A percentile compares a stretch with the other conserved stretches of the same genome.
Conservation (phyloP, 2,797 vertebrate genomes). For the Gymnocypris eckloni region DNA sequence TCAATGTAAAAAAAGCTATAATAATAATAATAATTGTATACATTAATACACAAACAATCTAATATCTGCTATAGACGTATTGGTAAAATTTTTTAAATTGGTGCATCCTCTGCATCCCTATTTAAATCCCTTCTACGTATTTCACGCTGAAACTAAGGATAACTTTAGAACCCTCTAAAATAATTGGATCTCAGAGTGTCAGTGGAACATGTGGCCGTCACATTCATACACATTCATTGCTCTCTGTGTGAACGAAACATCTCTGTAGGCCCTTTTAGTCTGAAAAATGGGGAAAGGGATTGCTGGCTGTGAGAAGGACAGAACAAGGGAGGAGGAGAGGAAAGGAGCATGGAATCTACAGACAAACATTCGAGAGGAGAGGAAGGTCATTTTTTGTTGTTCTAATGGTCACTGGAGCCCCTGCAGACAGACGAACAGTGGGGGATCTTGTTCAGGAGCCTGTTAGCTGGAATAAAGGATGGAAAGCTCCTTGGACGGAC, state of each 20-base stretch:
- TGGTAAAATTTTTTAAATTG: neutral
- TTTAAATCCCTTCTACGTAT: slow-evolving; percentile 1
- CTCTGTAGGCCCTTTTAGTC: slow-evolving; percentile 25
- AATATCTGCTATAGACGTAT: neutral
- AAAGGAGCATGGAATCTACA: slow-evolving; percentile 21
- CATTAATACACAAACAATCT: neutral
- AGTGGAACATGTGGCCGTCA: slow-evolving; percentile 31
- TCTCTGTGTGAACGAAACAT: slow-evolving; percentile 43
- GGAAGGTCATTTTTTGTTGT: slow-evolving; percentile 56
- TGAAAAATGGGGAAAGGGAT: slow-evolving; percentile 43
- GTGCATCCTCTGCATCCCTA: neutral
- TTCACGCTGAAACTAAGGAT: neutral
- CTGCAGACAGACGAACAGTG: slow-evolving; percentile 53
- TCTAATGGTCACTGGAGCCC: slow-evolving; percentile 69
- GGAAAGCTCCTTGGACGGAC: slow-evolving; percentile 61
- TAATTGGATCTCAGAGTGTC: slow-evolving; percentile 54
- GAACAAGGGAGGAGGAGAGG: slow-evolving; percentile 24
- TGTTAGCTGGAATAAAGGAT: slow-evolving; percentile 73
- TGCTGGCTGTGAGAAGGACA: slow-evolving; percentile 25
- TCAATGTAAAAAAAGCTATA: neutral
- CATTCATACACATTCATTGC: slow-evolving; percentile 39
- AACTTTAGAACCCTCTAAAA: slow-evolving; percentile 38
- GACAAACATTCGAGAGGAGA: slow-evolving; percentile 8
- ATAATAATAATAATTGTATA: neutral
- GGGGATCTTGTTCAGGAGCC: slow-evolving; percentile 77